Base-by-base conservation (phyloP, 2,888 invertebrate genomes). In the Leucophenga montana region DNA sequence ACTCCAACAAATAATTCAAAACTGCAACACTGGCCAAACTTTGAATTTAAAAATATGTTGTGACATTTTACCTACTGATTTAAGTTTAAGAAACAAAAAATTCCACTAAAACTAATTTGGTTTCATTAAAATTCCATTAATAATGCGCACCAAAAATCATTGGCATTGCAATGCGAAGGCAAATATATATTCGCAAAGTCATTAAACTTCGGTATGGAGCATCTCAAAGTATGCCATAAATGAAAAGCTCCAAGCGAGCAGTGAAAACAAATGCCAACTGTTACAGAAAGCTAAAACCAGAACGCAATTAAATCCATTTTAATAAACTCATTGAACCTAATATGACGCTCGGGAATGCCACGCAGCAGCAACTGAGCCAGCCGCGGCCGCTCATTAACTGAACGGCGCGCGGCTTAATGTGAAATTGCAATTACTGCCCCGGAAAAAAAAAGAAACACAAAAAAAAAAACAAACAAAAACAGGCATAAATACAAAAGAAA, bases 251-350 rank as follows among this genome's bases (percentile, higher is more conserved):
- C 27, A 31, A 31, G 14, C 31, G 16, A 33, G 33, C 1, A 27
- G 27, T 27, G 27, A 2, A 2, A 46, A 46, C 13, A 46, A 3
- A 46, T 6, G 46, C n/a, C n/a, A 46, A n/a, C 14, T 46, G 27
- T 27, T 46, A 14, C 44, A 62, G 18, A n/a, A 67, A 67, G 20
- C 14, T 8, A 6, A 27, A 39, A 67, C 20, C 54, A 48, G 66
- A 72, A 67, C 69, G 81, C 82, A 81, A 81, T 79, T 79, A 77
- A 82, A 81, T 77, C 77, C 83, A 75, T 82, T 82, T 27, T 77
- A 83, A 81, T 81, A 78, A 79, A 83, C 81, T 78, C 82, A 77
- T 83, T 82, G 82, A 79, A 72, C 74, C 78, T 75, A 57, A 73
- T 62, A 62, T 62, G 44, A 62, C 61, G 61, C 61, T 18, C 16